phyloP scores from a whole-genome alignment of 2,797 vertebrate genomes.

The Arctocebus calabarensis region DNA sequence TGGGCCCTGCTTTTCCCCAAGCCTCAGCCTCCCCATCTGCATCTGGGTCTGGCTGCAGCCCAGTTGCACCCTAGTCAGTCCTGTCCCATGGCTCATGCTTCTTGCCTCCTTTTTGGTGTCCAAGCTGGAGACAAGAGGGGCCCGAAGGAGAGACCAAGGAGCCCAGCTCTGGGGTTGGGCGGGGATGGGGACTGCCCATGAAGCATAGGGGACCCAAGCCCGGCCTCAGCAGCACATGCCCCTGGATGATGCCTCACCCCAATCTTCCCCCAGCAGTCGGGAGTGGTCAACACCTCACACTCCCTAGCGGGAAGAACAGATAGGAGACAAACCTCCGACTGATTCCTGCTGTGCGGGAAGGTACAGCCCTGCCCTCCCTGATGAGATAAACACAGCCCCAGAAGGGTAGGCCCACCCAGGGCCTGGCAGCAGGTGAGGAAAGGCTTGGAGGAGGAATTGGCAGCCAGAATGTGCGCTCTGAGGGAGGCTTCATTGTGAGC shows the following conservation, averaged over 20 bases:
- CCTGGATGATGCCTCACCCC: background rate
- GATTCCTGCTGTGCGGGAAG: background rate
- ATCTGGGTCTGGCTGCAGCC: background rate
- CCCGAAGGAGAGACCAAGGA: background rate
- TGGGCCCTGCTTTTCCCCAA: background rate
- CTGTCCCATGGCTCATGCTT: background rate
- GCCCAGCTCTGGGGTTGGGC: background rate
- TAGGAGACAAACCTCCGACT: no score
- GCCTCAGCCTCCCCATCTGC: background rate
- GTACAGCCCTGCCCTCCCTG: no score
- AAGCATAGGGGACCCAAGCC: background rate
- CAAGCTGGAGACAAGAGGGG: no score
- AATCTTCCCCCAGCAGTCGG: background rate
- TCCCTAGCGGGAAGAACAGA: no score
- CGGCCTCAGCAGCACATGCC: rapidly evolving
- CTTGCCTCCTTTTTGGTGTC: background rate
- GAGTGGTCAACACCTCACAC: background rate
- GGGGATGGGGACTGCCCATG: rapidly evolving
- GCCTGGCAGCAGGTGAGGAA: no score
- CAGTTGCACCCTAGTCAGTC: background rate
- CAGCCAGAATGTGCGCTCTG: background rate
- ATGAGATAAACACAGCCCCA: background rate
- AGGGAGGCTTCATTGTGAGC: background rate
- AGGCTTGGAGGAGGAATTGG: background rate
- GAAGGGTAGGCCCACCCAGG: background rate